phyloP scores from a whole-genome alignment of 1,140 invertebrate species.

The Globodera ellingtonae region DNA sequence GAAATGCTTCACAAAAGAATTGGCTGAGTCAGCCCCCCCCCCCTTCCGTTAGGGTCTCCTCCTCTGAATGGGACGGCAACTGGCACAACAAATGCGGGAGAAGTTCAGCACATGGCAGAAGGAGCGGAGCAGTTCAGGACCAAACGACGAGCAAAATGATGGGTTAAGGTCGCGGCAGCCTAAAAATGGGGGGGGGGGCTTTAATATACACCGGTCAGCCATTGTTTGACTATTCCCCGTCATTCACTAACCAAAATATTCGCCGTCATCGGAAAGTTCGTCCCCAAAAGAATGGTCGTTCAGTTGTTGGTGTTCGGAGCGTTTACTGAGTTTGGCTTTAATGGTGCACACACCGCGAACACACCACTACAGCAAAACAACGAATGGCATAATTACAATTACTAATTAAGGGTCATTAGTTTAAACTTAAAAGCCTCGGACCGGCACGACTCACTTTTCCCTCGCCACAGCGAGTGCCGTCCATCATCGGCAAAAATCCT shows the following conservation, averaged over 20 bases:
- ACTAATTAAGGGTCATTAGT: background rate
- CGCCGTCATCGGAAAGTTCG: background rate
- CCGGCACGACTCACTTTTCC: constrained; percentile 36
- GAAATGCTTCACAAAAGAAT: too few species aligned
- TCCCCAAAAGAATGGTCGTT: background rate
- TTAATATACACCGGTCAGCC: background rate
- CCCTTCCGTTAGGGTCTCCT: background rate
- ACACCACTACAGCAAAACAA: constrained; percentile 22
- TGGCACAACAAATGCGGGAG: constrained; percentile 16
- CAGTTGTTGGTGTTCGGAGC: background rate
- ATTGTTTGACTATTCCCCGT: background rate
- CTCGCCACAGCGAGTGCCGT: constrained; percentile 53
- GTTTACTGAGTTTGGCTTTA: background rate
- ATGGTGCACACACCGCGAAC: constrained; percentile 1
- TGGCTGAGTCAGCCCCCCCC: too few species aligned
- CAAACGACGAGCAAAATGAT: constrained; percentile 14
- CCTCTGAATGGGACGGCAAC: background rate
- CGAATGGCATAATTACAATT: background rate
- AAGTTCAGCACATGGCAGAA: constrained; percentile 21
- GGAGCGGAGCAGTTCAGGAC: background rate
- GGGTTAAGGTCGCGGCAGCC: constrained; percentile 16
- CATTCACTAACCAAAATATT: background rate
- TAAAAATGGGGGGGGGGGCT: background rate
- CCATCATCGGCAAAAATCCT: constrained; percentile 55
- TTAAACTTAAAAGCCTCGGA: background rate